These are phyloP conservation scores for Romanogobio albipinnatus DNA, from an alignment of 2,113 vertebrate genomes.

Conservation along the genomic window DNA sequence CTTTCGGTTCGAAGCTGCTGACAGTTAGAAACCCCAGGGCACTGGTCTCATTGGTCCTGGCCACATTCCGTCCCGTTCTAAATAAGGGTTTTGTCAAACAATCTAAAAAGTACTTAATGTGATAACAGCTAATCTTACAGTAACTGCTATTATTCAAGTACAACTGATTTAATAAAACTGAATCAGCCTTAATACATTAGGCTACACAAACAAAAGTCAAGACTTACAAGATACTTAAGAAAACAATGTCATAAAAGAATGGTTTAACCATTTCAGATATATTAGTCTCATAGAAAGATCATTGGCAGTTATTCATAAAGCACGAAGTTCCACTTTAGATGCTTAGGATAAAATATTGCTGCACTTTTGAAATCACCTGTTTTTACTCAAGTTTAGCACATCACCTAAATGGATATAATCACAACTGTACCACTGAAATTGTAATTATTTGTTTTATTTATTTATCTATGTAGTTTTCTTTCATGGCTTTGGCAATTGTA, in stretches of 20 bases:
- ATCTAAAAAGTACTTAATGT: not conserved
- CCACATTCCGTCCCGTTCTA: not conserved
- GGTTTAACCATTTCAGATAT: too few species aligned
- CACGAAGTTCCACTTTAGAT: too few species aligned
- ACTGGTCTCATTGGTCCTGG: not conserved
- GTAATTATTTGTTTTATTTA: too few species aligned
- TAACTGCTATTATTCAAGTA: not conserved
- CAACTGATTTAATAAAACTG: not conserved
- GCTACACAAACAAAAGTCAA: not conserved
- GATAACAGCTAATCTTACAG: not conserved
- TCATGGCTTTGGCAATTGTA: too few species aligned
- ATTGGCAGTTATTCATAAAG: too few species aligned
- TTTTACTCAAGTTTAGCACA: too few species aligned
- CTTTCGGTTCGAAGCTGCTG: not conserved
- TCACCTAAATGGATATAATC: too few species aligned
- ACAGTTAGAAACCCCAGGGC: not conserved
- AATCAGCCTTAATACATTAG: not conserved
- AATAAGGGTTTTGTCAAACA: not conserved
- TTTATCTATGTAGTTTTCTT: too few species aligned
- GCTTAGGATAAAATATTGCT: too few species aligned
- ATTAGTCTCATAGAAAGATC: too few species aligned
- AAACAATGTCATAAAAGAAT: not conserved
- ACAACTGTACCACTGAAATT: too few species aligned
- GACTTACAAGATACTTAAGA: not conserved
- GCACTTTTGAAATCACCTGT: too few species aligned